A percentile compares a stretch with the other conserved stretches of the same genome.
Conservation (phyloP, 2,797 vertebrate genomes). For the Galaxias olidus region DNA sequence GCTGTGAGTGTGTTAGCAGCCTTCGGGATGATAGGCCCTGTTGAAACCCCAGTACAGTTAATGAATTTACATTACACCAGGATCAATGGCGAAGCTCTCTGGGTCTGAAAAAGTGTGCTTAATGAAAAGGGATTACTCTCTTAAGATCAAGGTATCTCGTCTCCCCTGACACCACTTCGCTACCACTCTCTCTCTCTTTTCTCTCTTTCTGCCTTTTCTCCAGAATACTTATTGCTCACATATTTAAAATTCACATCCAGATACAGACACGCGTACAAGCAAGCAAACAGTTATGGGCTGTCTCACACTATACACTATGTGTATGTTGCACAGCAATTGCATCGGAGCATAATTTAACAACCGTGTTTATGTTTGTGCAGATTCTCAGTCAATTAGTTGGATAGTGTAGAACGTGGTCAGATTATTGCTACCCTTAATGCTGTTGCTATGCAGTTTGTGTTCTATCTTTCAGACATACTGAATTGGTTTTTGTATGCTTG, state of each 20-base stretch:
- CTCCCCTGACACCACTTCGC: constrained; percentile 22
- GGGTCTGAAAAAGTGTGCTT: constrained; percentile 61
- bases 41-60: constrained; percentile 52
- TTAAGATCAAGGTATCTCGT: constrained; percentile 69
- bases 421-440: background rate
- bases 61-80: constrained; percentile 73
- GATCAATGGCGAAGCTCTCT: constrained; percentile 70
- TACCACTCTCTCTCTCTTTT: constrained; percentile 25
- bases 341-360: constrained; percentile 11
- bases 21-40: constrained; percentile 56
- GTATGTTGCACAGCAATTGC: constrained; percentile 2
- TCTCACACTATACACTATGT: background rate
- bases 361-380: background rate
- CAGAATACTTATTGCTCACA: background rate
- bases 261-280: background rate
- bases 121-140: constrained; percentile 77
- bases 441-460: background rate
- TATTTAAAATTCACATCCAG: constrained; percentile 13
- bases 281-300: background rate
- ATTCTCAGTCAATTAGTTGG: constrained; percentile 2
- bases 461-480: too few relatives aligned
- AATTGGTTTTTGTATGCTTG: too few relatives aligned
- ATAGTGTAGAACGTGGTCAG: constrained; percentile 14
- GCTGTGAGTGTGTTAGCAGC: constrained; percentile 37
- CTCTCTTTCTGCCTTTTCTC: constrained; percentile 7